These are phyloP conservation scores for Gadopsis marmoratus DNA, from an alignment of 2,797 vertebrate genomes.

Conservation along the genomic window DNA sequence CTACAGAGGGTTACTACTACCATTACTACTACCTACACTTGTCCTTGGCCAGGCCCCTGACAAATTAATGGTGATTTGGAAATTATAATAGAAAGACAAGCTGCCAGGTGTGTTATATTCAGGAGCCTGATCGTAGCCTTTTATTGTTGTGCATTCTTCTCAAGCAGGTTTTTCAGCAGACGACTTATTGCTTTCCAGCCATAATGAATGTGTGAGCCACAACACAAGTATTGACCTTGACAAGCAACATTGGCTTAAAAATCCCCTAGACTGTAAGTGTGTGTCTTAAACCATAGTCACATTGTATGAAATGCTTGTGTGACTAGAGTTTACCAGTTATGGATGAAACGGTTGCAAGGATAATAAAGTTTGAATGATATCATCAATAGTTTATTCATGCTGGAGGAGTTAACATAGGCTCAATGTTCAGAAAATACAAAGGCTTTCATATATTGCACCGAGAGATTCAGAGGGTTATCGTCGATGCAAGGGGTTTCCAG, in stretches of 20 bases:
- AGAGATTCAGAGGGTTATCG: conserved; percentile 61
- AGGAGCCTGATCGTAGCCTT: conserved; percentile 32
- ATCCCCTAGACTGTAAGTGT: conserved; percentile 38
- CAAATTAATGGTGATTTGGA: conserved; percentile 56
- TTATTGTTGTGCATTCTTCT: conserved; percentile 45
- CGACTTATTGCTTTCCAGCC: not conserved
- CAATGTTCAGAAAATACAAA: conserved; percentile 62
- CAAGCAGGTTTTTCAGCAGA: conserved; percentile 37
- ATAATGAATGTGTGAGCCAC: conserved; percentile 52
- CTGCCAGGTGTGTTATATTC: conserved; percentile 45
- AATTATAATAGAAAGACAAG: conserved; percentile 48
- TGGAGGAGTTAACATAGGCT: conserved; percentile 48
- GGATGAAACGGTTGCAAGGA: conserved; percentile 28
- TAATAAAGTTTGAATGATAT: conserved; percentile 41
- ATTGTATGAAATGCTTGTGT: conserved; percentile 18
- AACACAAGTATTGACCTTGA: conserved; percentile 56
- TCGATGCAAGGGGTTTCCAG: conserved; percentile 53
- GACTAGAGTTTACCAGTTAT: conserved; percentile 31
- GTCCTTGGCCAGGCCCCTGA: conserved; percentile 58
- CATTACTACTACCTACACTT: conserved; percentile 25
- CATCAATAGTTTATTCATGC: conserved; percentile 51
- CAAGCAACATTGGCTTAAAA: conserved; percentile 39
- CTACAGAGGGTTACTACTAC: not conserved
- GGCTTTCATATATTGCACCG: conserved; percentile 56
- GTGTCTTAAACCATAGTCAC: conserved; percentile 14